Base-by-base conservation (phyloP, 2,888 invertebrate genomes). In the Sialis lutaria region DNA sequence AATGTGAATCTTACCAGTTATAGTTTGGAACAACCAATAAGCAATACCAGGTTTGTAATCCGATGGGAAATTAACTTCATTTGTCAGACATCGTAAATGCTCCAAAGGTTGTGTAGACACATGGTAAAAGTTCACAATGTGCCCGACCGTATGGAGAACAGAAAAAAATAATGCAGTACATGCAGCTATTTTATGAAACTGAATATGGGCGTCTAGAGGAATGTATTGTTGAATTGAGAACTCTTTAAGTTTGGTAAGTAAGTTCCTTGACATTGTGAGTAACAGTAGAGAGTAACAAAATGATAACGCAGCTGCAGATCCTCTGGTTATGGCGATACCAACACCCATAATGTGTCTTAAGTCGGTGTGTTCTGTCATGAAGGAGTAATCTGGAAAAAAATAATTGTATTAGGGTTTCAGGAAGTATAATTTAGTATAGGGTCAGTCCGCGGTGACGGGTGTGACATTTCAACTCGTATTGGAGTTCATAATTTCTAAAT, bases 101-200 rank as follows among this genome's bases (percentile, higher is more conserved):
- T 91, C 92, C 2, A 92, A 74, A 0, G 93, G 91, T 60, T 96
- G 96, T 0, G 93, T 95, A 5, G 92, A 92, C 0, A 96, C 88
- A 60, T 96, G 95, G 63, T 96, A 96, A 66, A 96, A 96, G 67
- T 96, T 96, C 33, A 96, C 89, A 61, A 95, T 84, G 58, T 96
- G 96, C 0, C 95, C 95, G 3, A 91, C 82, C 0, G 92, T 88
- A 60, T 96, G 95, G 0, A 93, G 70, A 1, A 93, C 68, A 0
- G 92, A 89, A 67, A 95, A 95, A 67, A 95, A 90, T 1, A 92
- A 68, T 0, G 91, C 93, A 0, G 95, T 95, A 55, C 91, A 87
- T 0, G 95, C 96, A 0, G 90, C 91, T 47, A 96, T 92, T 68
- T 95, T 95, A 65, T 96, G 96, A 63, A 96, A 96, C 59, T 91